Evolutionary conservation across 2,113 vertebrate species (phyloP), one percentile per base, ranked within the genome.

Genomic region (Pseudopipra pipra): DNA sequence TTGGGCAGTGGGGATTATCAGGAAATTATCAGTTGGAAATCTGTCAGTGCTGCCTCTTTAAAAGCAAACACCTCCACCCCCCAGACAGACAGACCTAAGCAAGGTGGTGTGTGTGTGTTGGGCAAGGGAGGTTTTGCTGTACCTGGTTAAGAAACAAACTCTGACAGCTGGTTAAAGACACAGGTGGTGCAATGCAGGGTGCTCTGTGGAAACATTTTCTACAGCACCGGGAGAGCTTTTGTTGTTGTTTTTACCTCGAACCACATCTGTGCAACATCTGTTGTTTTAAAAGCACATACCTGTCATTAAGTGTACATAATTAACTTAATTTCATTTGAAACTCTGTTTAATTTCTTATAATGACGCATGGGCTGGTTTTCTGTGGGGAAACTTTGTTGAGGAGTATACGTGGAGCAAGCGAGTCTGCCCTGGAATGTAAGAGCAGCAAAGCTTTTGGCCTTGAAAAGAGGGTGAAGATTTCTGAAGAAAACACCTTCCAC

Each of bases 251-350:
- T 92, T 92, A 46, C 89, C 73, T 94, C 71, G 89, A 95, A 82
- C 65, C 68, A 46, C 73, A 87, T 91, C 87, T 92, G 74, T 83
- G 81, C 65, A 92, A 78, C 93, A 90, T 91, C 88, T 87, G 70
- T 76, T 96, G 73, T 91, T 95, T 86, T 72, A 96, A 95, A 87
- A 92, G 87, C 28, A 37, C 31, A 21, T 97, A 93, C 73, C 83
- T 95, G 74, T 93, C 78, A 94, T 95, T 94, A 94, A 80, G n/a
- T 88, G 54, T 77, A 84, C 46, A 65, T 94, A 77, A 94, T 97
- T 90, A 75, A 90, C 46, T 81, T 89, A 75, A 90, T 96, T 91
- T 93, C 23, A 73, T 76, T 66, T 83, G 88, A 62, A 95, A 88
- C 65, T 95, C 61, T 39, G 22, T 91, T 88, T 83, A 37, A 61